Percentiles rank a stretch among this genome's conserved stretches.
Evolutionary conservation across 2,888 invertebrate genomes (phyloP).

Genomic region (Lottia scabra): DNA sequence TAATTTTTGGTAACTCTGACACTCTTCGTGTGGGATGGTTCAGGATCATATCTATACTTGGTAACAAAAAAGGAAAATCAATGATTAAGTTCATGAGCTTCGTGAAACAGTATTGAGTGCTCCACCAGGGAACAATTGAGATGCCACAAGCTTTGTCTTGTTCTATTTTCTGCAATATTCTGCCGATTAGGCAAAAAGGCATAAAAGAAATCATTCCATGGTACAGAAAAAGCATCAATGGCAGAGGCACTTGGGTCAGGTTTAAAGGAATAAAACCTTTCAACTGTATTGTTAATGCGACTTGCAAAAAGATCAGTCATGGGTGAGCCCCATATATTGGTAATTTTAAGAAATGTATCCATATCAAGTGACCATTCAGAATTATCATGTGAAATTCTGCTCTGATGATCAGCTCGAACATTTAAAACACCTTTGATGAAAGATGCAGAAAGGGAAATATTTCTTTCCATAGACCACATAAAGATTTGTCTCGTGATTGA

Average conservation of each 20-base stretch:
- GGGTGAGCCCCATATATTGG: neutral
- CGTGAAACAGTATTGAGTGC: too few relatives aligned
- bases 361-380: slow-evolving; percentile 23
- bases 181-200: slow-evolving; percentile 22
- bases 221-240: slow-evolving; percentile 21
- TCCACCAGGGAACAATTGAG: slow-evolving; percentile 21
- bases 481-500: slow-evolving; percentile 14
- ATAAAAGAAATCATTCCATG: slow-evolving; percentile 15
- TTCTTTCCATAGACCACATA: slow-evolving; percentile 9
- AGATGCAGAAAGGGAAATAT: slow-evolving; percentile 20
- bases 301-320: slow-evolving; percentile 30
- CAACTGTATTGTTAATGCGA: slow-evolving; percentile 18
- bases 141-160: slow-evolving; percentile 22
- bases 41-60: too few relatives aligned
- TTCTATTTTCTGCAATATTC: slow-evolving; percentile 19
- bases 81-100: too few relatives aligned
- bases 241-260: slow-evolving; percentile 26
- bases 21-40: too few relatives aligned
- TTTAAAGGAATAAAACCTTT: slow-evolving; percentile 18
- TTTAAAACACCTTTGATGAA: slow-evolving; percentile 15
- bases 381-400: slow-evolving; percentile 4
- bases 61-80: too few relatives aligned
- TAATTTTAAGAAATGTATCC: neutral
- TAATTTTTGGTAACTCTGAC: too few relatives aligned
- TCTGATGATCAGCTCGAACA: too few relatives aligned